These are phyloP conservation scores for Metacarcinus magister DNA, from an alignment of 2,888 invertebrate species.

Conservation along the genomic window DNA sequence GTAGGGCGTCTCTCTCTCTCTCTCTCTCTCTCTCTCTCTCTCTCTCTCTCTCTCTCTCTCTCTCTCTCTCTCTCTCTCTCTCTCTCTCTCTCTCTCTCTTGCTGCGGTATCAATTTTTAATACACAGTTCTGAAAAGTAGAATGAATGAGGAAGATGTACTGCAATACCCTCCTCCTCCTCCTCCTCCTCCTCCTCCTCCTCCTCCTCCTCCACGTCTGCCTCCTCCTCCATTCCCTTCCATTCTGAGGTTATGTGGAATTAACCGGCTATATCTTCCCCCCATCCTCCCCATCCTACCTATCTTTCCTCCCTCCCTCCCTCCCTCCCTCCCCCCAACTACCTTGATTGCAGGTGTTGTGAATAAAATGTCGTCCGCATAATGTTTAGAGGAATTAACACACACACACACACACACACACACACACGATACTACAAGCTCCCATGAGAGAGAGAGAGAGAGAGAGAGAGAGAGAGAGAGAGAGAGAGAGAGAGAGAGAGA, in stretches of 20 bases:
- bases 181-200: conserved; percentile 4
- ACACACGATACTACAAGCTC: neutral
- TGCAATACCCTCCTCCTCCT: neutral
- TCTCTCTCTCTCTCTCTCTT: conserved; percentile 44
- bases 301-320: neutral
- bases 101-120: conserved; percentile 29
- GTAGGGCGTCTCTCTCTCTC: neutral
- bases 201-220: neutral
- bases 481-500: conserved; percentile 48
- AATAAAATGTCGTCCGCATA: conserved; percentile 19
- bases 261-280: neutral
- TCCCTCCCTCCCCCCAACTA: neutral
- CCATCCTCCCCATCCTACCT: neutral
- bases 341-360: neutral
- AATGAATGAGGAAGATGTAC: conserved; percentile 36
- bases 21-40: conserved; percentile 53
- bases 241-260: conserved; percentile 1
- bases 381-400: conserved; percentile 13
- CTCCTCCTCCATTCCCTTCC: neutral
- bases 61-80: conserved; percentile 52
- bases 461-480: conserved; percentile 20
- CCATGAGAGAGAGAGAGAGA: neutral
- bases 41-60: conserved; percentile 61
- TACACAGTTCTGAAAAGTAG: neutral
- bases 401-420: conserved; percentile 63